These are phyloP conservation scores for Oligia strigilis DNA, from an alignment of 2,888 invertebrate genomes.

Conservation along the genomic window DNA sequence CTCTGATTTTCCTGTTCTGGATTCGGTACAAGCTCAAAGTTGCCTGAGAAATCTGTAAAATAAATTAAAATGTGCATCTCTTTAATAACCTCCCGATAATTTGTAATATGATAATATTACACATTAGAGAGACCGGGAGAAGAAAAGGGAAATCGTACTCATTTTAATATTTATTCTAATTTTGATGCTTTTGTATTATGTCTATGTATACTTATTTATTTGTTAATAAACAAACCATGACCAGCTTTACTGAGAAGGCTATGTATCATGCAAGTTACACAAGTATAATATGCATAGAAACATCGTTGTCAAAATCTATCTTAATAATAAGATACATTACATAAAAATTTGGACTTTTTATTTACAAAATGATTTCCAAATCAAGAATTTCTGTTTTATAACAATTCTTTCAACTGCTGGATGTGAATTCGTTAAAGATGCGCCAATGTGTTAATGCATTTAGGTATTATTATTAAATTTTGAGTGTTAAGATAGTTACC, in stretches of 20 bases:
- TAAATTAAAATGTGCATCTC: not conserved
- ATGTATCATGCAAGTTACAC: not conserved
- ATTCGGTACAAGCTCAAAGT: constrained; percentile 70
- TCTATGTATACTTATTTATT: not conserved
- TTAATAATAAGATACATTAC: not conserved
- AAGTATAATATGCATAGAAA: not conserved
- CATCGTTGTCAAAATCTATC: not conserved
- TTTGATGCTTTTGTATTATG: not conserved
- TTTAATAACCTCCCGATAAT: not conserved
- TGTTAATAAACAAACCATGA: not conserved
- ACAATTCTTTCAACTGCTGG: not conserved
- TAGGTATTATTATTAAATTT: not conserved
- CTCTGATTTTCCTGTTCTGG: constrained; percentile 69
- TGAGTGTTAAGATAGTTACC: constrained; percentile 70
- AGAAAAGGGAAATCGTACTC: not conserved
- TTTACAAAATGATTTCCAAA: not conserved
- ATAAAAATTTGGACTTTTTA: not conserved
- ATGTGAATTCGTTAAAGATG: not conserved
- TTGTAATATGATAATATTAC: too few species aligned
- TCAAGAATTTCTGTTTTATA: not conserved
- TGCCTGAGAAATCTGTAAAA: constrained; percentile 73
- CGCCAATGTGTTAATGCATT: not conserved
- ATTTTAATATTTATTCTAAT: not conserved
- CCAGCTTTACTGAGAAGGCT: not conserved
- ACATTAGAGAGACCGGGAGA: not conserved